These are phyloP conservation scores for Mastomys natalensis DNA, from an alignment of 2,113 vertebrate genomes.

Conservation along the genomic window DNA sequence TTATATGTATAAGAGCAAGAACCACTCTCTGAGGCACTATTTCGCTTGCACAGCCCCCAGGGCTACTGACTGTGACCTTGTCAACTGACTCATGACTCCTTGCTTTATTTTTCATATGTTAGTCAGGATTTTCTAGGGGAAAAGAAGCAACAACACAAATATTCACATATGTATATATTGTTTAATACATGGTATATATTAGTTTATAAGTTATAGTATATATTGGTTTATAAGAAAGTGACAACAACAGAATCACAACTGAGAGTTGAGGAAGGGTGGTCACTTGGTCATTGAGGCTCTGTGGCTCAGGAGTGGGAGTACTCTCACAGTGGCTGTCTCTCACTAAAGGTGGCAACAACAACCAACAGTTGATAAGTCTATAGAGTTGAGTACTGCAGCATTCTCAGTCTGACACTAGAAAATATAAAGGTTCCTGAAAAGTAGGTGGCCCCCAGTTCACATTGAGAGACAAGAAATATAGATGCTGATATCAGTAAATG, in stretches of 20 bases:
- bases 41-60: rapidly evolving
- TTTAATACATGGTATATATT: neutral
- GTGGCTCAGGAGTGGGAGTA: neutral
- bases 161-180: neutral
- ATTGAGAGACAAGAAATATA: neutral
- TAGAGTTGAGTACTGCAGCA: neutral
- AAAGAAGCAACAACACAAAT: neutral
- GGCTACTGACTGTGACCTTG: rapidly evolving
- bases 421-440: neutral
- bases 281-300: neutral
- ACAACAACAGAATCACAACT: neutral
- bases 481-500: neutral
- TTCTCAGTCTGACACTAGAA: neutral
- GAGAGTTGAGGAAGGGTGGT: neutral
- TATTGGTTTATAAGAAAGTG: neutral
- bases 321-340: neutral
- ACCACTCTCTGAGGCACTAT: neutral
- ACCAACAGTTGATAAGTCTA: neutral
- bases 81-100: neutral
- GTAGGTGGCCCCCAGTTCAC: neutral
- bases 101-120: neutral
- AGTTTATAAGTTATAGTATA: no score
- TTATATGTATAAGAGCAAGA: neutral
- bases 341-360: neutral
- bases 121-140: neutral